These are phyloP conservation scores for Lemur catta DNA, from an alignment of 2,797 vertebrate genomes.

Conservation along the genomic window DNA sequence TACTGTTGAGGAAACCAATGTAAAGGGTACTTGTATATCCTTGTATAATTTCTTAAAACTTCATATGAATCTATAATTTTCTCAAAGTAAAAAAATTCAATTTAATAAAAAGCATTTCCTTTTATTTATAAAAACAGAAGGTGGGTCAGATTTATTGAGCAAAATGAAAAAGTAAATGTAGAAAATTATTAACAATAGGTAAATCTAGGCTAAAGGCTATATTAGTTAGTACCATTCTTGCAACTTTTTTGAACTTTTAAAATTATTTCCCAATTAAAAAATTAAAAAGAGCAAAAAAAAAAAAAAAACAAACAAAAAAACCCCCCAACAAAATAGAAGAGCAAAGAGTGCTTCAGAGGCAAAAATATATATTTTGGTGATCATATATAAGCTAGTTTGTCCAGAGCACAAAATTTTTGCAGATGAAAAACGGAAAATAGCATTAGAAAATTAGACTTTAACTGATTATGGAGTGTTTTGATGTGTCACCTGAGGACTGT, in stretches of 20 bases:
- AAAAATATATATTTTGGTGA: background rate
- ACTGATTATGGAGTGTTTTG: background rate
- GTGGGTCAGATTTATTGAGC: background rate
- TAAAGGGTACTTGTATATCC: background rate
- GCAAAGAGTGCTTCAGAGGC: background rate
- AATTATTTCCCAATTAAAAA: background rate
- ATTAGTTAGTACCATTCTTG: background rate
- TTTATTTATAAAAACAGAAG: background rate
- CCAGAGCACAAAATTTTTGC: background rate
- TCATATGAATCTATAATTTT: background rate
- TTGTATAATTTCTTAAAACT: background rate
- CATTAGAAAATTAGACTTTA: background rate
- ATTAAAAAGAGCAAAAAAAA: background rate
- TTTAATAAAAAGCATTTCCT: background rate
- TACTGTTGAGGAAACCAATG: too few species aligned
- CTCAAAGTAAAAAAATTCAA: background rate
- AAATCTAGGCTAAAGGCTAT: background rate
- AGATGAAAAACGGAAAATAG: background rate
- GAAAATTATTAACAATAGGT: background rate
- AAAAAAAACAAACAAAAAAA: background rate
- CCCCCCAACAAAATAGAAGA: background rate
- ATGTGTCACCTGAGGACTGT: background rate
- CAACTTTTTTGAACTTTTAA: background rate
- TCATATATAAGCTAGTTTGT: background rate
- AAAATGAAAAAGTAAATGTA: background rate